phyloP scores from a whole-genome alignment of 1,140 invertebrate species.

The Zaprionus nigranus region DNA sequence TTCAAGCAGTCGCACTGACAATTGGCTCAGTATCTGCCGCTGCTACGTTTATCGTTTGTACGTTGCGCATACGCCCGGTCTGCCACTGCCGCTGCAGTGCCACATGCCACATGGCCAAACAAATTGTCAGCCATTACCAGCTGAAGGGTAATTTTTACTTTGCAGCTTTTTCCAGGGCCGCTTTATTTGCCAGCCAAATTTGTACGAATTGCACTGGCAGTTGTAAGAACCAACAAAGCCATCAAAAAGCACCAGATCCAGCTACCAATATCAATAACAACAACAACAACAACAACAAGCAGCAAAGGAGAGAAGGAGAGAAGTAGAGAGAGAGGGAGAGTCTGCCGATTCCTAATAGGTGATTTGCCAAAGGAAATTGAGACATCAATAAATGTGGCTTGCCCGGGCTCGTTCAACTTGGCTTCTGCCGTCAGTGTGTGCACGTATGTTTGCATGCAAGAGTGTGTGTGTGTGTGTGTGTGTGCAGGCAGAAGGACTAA shows the following conservation, averaged over 20 bases:
- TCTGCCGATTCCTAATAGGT: constrained; percentile 81
- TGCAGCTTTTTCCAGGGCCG: constrained; percentile 68
- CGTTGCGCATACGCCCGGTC: neutral
- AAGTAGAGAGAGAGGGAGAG: neutral
- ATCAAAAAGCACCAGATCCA: constrained; percentile 37
- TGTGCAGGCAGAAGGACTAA: neutral
- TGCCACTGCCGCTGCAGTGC: neutral
- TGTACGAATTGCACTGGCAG: constrained; percentile 74
- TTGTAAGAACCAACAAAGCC: constrained; percentile 77
- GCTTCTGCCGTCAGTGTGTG: constrained; percentile 6
- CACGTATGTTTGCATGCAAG: neutral
- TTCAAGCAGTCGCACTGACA: constrained; percentile 11
- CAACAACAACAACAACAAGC: constrained; percentile 25
- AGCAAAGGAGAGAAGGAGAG: neutral
- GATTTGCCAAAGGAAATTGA: constrained; percentile 82
- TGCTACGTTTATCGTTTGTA: constrained; percentile 45
- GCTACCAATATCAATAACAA: constrained; percentile 28
- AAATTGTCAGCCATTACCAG: constrained; percentile 79
- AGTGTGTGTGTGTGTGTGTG: constrained; percentile 4
- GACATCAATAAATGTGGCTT: constrained; percentile 82
- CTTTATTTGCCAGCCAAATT: constrained; percentile 81
- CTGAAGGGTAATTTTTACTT: constrained; percentile 82
- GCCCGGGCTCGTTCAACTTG: constrained; percentile 49
- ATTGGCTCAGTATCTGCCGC: constrained; percentile 13
- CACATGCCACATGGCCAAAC: constrained; percentile 50